Conservation (phyloP, 2,888 invertebrate species). For the Onchidella celtica region DNA sequence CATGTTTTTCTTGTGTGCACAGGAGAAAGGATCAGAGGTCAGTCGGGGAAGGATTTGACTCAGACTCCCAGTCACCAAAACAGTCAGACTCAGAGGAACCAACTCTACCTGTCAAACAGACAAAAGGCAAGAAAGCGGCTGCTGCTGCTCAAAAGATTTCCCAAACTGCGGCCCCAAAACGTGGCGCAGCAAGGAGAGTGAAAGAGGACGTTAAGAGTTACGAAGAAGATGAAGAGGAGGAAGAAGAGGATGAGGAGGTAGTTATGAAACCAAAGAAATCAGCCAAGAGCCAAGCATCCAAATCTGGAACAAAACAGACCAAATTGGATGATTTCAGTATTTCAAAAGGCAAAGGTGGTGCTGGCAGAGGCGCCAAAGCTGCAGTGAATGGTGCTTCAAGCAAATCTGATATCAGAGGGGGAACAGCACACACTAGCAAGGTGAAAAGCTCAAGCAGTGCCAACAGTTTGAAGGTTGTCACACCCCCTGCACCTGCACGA, state of each 20-base stretch:
- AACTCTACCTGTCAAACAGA: slow-evolving; percentile 13
- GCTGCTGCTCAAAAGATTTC: background rate
- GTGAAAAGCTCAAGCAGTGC: slow-evolving; percentile 10
- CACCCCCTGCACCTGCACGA: slow-evolving; percentile 36
- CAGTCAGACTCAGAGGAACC: slow-evolving; percentile 43
- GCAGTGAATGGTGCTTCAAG: slow-evolving; percentile 33
- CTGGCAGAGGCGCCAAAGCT: slow-evolving; percentile 50
- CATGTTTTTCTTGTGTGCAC: background rate
- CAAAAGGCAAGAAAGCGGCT: slow-evolving; percentile 14
- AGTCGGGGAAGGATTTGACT: slow-evolving; percentile 47
- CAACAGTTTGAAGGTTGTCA: slow-evolving; percentile 15
- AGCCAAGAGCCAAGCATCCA: slow-evolving; percentile 49
- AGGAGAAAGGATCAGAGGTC: slow-evolving; percentile 18
- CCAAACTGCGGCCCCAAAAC: background rate
- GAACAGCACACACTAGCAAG: slow-evolving; percentile 27
- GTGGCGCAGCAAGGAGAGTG: slow-evolving; percentile 5
- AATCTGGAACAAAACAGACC: slow-evolving; percentile 61
- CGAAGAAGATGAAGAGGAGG: slow-evolving; percentile 46
- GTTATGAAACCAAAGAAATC: slow-evolving; percentile 24
- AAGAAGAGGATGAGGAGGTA: slow-evolving; percentile 44
- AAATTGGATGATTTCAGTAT: slow-evolving; percentile 61
- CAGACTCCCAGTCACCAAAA: slow-evolving; percentile 47
- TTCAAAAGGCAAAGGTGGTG: slow-evolving; percentile 38
- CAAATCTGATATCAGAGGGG: slow-evolving; percentile 42
- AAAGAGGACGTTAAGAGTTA: slow-evolving; percentile 23